Conservation (phyloP, 1,140 invertebrate genomes). For the Pectinophora gossypiella region DNA sequence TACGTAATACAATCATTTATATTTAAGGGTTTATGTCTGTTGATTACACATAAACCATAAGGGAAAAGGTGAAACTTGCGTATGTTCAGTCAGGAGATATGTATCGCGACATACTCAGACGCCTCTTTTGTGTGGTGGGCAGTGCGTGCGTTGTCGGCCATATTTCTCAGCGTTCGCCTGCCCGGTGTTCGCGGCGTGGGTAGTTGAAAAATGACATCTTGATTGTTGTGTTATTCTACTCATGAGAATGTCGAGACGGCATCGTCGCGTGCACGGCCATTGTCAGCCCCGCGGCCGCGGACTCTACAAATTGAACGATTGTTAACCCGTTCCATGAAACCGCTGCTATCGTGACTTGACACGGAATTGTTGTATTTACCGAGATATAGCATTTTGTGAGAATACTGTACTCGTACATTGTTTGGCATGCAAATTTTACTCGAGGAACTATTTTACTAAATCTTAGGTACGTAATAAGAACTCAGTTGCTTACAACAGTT, state of each 20-base stretch:
- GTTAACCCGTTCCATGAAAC: conserved; percentile 59
- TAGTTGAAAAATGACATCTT: conserved; percentile 75
- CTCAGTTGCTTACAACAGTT: too few species aligned
- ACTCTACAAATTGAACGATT: conserved; percentile 72
- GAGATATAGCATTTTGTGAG: conserved; percentile 48
- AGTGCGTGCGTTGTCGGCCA: conserved; percentile 65
- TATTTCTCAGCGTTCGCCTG: conserved; percentile 59
- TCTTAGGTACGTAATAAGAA: too few species aligned
- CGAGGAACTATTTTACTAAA: too few species aligned
- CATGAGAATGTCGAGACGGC: conserved; percentile 57
- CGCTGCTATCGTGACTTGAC: conserved; percentile 60
- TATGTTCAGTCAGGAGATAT: conserved; percentile 50
- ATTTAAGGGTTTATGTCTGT: conserved; percentile 15
- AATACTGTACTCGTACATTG: conserved; percentile 31
- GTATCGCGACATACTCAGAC: conserved; percentile 56
- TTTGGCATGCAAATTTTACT: background rate
- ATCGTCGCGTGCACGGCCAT: conserved; percentile 59
- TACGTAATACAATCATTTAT: conserved; percentile 10
- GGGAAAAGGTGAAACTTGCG: conserved; percentile 43
- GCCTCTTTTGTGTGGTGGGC: conserved; percentile 53
- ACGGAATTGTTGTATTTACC: conserved; percentile 58
- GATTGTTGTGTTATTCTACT: conserved; percentile 72
- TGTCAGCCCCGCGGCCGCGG: conserved; percentile 43
- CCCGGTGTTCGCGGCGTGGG: conserved; percentile 56
- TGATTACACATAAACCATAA: conserved; percentile 22